Evolutionary conservation across 2,888 invertebrate genomes (phyloP).

Genomic region (Agriopis leucophaearia): DNA sequence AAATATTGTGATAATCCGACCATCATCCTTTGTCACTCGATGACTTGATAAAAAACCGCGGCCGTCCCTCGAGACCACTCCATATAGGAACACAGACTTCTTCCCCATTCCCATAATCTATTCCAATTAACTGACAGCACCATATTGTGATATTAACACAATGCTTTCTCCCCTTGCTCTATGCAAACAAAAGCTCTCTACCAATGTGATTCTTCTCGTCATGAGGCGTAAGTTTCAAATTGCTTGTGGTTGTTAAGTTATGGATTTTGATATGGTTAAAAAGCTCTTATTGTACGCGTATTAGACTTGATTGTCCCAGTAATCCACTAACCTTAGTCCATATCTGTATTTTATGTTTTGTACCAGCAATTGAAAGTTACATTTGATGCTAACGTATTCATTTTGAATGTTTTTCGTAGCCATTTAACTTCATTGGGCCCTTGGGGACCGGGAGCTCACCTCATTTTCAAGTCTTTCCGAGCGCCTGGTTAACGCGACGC

Average conservation of each 20-base stretch:
- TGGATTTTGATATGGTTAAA: conserved; percentile 64
- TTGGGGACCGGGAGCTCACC: too few species aligned
- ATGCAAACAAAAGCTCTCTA: conserved; percentile 43
- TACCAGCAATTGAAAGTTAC: conserved; percentile 6
- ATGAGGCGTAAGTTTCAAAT: conserved; percentile 40
- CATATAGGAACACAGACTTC: conserved; percentile 65
- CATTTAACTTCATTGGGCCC: neutral
- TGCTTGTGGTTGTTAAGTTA: conserved; percentile 41
- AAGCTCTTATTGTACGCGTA: conserved; percentile 68
- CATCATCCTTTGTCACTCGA: conserved; percentile 76
- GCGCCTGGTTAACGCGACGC: too few species aligned
- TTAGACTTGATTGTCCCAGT: conserved; percentile 64
- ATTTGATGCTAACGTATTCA: neutral
- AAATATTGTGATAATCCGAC: conserved; percentile 85
- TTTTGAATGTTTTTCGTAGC: neutral
- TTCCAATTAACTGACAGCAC: conserved; percentile 86
- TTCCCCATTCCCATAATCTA: conserved; percentile 86
- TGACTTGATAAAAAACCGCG: conserved; percentile 82
- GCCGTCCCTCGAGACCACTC: conserved; percentile 77
- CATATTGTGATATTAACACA: conserved; percentile 86
- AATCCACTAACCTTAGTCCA: conserved; percentile 49
- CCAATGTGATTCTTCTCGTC: conserved; percentile 48
- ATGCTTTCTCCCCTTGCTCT: conserved; percentile 71
- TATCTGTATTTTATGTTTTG: conserved; percentile 30
- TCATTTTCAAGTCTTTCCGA: too few species aligned